phyloP scores from a whole-genome alignment of 2,113 vertebrate genomes.

The Steatornis caripensis region DNA sequence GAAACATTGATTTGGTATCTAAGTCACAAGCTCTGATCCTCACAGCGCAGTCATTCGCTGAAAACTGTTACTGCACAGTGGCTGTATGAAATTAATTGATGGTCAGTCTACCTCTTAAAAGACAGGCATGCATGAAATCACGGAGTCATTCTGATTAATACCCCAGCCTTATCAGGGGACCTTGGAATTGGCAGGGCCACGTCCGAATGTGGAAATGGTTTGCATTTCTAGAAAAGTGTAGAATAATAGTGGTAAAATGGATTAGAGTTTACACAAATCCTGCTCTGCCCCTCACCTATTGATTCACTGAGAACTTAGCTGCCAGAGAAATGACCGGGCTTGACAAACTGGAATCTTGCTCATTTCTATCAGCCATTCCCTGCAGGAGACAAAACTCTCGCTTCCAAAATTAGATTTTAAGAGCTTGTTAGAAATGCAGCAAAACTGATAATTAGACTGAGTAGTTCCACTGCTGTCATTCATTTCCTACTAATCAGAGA shows the following conservation, averaged over 20 bases:
- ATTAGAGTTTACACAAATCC: not conserved
- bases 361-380: not conserved
- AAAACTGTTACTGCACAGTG: not conserved
- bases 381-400: not conserved
- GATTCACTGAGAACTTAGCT: not conserved
- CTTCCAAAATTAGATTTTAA: constrained; percentile 57
- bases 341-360: not conserved
- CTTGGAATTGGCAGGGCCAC: not conserved
- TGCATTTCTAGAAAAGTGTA: not conserved
- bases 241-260: not conserved
- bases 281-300: not conserved
- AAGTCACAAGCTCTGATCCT: not conserved
- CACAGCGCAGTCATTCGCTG: not conserved
- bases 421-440: constrained; percentile 33
- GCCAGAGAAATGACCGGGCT: not conserved
- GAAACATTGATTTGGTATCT: not conserved
- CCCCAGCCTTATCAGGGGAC: not conserved
- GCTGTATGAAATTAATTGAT: constrained; percentile 3
- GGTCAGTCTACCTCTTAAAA: not conserved
- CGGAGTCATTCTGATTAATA: not conserved
- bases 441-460: constrained; percentile 52
- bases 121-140: not conserved
- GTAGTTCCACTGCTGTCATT: constrained; percentile 41
- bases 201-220: not conserved
- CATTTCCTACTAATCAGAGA: constrained; percentile 56